These are phyloP conservation scores for Panthera uncia DNA, from an alignment of 2,113 vertebrate genomes.

Conservation along the genomic window DNA sequence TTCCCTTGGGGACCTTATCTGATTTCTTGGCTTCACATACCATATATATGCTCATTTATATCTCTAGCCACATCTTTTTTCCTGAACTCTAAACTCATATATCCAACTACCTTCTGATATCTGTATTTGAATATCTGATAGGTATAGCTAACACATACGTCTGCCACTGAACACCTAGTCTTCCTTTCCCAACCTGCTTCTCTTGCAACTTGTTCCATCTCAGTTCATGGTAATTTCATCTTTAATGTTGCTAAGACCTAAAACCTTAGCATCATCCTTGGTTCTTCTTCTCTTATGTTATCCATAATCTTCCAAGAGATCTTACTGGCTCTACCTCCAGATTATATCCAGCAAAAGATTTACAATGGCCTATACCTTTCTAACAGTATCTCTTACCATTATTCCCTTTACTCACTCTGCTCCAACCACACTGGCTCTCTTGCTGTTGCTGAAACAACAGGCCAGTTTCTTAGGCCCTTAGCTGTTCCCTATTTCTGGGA, in stretches of 20 bases:
- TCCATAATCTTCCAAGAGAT: not conserved
- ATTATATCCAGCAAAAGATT: not conserved
- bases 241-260: not conserved
- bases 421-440: not conserved
- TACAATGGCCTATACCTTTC: not conserved
- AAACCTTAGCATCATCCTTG: constrained; percentile 10
- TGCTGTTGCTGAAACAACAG: not conserved
- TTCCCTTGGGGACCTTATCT: not conserved
- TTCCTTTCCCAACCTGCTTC: not conserved
- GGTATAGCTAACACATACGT: not conserved
- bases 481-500: not conserved
- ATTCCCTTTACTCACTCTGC: not conserved
- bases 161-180: not conserved
- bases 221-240: not conserved
- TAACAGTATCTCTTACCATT: not conserved
- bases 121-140: constrained; percentile 6
- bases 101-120: not conserved
- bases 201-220: not conserved
- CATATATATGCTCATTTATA: not conserved
- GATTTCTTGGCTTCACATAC: constrained; percentile 6
- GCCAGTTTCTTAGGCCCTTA: not conserved
- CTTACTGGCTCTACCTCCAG: not conserved
- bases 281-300: not conserved
- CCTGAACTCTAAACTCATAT: not conserved
- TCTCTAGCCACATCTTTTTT: not conserved